phyloP scores from a whole-genome alignment of 2,888 invertebrate species.

The Macrosiphum euphorbiae region DNA sequence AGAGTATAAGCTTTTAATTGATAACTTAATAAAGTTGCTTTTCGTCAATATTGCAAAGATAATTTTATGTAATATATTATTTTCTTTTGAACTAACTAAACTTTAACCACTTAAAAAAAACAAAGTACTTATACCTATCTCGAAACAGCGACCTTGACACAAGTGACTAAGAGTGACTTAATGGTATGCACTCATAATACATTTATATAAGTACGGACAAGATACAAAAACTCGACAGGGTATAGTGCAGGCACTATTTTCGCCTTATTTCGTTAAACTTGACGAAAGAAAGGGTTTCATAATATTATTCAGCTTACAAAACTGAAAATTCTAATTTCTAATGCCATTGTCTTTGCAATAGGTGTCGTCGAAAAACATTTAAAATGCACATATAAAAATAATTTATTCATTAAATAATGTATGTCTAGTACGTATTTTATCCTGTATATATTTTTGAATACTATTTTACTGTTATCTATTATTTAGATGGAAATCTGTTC shows the following conservation, averaged over 20 bases:
- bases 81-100: not conserved
- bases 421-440: not conserved
- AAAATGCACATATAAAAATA: not conserved
- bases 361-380: not conserved
- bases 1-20: not conserved
- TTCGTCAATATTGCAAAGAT: not conserved
- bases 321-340: not conserved
- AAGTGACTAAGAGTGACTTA: not conserved
- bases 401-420: not conserved
- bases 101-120: not conserved
- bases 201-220: not conserved
- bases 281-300: not conserved
- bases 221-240: not conserved
- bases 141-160: not conserved
- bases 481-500: not conserved
- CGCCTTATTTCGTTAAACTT: not conserved
- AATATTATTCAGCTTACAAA: not conserved
- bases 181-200: not conserved
- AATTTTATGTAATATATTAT: not conserved
- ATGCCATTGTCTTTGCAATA: not conserved
- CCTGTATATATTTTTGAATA: not conserved
- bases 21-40: not conserved
- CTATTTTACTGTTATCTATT: not conserved
- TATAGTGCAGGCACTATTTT: not conserved
- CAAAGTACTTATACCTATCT: not conserved